Evolutionary conservation across 2,113 vertebrate species (phyloP).

Genomic region (Puma concolor): DNA sequence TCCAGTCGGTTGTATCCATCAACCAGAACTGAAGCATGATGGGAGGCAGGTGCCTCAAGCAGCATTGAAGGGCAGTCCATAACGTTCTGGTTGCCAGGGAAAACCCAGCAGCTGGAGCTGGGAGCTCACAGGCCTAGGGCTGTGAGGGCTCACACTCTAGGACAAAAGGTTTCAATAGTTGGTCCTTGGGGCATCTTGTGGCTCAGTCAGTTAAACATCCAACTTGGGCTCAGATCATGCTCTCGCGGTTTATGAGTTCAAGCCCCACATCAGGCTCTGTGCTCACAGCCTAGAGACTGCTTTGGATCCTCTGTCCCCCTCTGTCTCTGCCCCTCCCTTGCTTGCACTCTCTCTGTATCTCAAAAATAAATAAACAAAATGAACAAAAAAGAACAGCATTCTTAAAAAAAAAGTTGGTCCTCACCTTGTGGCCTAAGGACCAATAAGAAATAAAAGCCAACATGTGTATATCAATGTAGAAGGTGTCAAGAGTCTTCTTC

Average conservation of each 20-base stretch:
- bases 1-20: background rate
- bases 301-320: no score
- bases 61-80: background rate
- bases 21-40: background rate
- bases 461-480: background rate
- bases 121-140: background rate
- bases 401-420: background rate
- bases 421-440: background rate
- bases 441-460: background rate
- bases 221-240: no score
- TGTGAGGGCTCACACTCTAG: background rate
- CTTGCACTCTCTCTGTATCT: no score
- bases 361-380: no score
- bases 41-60: background rate
- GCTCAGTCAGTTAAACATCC: no score
- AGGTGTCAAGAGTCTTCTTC: background rate
- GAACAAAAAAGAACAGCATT: no score
- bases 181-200: no score
- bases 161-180: background rate
- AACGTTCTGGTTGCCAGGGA: constrained; percentile 38
- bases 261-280: no score
- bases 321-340: no score
- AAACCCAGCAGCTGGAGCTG: background rate
- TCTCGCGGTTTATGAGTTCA: no score
- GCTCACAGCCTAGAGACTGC: no score